Base-by-base conservation (phyloP, 23 tunicate species). In the Phallusia fumigata region DNA sequence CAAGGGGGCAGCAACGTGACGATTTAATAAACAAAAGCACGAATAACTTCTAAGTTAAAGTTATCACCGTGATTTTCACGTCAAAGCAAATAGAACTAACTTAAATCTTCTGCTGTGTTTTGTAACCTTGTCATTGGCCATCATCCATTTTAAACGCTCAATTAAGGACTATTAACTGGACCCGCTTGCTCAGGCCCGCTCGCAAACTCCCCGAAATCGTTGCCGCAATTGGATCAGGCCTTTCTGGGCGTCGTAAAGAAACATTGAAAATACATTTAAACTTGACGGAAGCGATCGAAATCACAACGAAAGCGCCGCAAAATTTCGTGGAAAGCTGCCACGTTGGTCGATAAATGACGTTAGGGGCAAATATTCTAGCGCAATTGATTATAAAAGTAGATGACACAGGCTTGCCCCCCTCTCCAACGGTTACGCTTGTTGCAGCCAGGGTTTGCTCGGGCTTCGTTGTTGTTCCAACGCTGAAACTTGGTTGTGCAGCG, bases 201-300 rank as follows among this genome's bases (percentile, higher is more conserved):
- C 26, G 28, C 8, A 58, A 58, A 58, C 69, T 58, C 3, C 28
- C 26, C 16, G 8, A 21, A 58, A 58, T 58, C 69, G 69, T 58
- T 58, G 3, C 47, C 69, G 69, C 2, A 58, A 58, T 58, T 21
- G 1, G 69, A 58, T 58, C 13, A 58, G 15, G 28, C 1, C 3
- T 13, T 58, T 58, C 16, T 40, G 28, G 26, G 26, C 69, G 28
- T 16, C 69, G 13, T 2, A 58, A 58, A 58, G 16, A 21, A 16
- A 58, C 69, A 58, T 58, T 58, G 69, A 58, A 58, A 58, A 58
- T 58, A 24, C 69, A 58, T 58, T 58, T 58, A 58, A 58, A 58
- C 69, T 58, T 58, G 69, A 24, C 69, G 69, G 69, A 6, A 13
- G 15, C 15, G 47, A 40, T 40, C 47, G 47, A 40, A 40, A 40